These are phyloP conservation scores for Apomyelois bistriatella DNA, from an alignment of 2,888 invertebrate genomes.

Conservation along the genomic window DNA sequence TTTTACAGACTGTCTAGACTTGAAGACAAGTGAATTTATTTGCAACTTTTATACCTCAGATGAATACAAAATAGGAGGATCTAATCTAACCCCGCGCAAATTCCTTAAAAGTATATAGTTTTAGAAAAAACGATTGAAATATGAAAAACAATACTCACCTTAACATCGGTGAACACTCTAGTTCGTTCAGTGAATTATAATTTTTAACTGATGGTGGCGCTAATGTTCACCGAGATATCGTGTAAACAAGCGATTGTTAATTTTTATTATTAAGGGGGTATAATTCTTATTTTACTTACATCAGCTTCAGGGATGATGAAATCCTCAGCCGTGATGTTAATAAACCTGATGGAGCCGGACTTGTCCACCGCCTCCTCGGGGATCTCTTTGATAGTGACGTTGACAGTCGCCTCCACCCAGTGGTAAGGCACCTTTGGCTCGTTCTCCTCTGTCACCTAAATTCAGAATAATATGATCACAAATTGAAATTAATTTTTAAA, in stretches of 20 bases:
- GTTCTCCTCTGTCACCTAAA: conserved; percentile 84
- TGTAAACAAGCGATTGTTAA: no score
- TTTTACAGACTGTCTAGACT: background rate
- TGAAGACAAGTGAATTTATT: background rate
- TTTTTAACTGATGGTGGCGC: no score
- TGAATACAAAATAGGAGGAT: background rate
- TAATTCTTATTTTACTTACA: conserved; percentile 66
- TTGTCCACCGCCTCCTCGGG: conserved; percentile 95
- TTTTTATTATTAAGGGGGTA: no score
- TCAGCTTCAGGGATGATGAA: conserved; percentile 84
- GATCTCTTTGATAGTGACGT: conserved; percentile 91
- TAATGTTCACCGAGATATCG: no score
- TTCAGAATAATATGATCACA: background rate
- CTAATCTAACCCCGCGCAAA: no score
- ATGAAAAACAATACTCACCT: no score
- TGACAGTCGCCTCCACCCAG: conserved; percentile 90
- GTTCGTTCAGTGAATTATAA: no score
- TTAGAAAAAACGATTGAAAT: no score
- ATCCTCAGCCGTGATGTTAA: conserved; percentile 90
- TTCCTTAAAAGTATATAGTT: no score
- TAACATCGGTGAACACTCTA: no score
- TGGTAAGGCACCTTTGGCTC: conserved; percentile 79
- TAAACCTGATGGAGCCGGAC: conserved; percentile 94
- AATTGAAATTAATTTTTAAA: no score
- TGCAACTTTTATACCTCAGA: background rate